phyloP scores from a whole-genome alignment of 1,140 invertebrate species.

The Stenopsyche tienmushanensis region DNA sequence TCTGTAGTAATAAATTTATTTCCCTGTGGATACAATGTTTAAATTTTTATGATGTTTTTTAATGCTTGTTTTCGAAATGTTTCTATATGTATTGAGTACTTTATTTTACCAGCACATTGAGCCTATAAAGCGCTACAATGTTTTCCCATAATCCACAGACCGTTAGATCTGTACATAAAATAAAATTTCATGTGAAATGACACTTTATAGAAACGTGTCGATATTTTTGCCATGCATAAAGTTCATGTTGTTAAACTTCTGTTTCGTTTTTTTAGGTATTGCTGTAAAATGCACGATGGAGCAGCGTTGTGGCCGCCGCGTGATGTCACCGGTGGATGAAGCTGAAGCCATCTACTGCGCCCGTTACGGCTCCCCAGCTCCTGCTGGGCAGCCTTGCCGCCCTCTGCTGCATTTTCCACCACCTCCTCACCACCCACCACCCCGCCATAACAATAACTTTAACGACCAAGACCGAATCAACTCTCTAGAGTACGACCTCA shows the following conservation, averaged over 20 bases:
- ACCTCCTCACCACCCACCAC: slow-evolving; percentile 37
- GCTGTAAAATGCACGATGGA: slow-evolving; percentile 40
- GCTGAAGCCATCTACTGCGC: slow-evolving; percentile 38
- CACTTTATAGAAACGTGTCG: neutral
- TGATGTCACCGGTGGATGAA: slow-evolving; percentile 41
- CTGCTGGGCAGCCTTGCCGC: slow-evolving; percentile 21
- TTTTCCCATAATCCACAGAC: too few relatives aligned
- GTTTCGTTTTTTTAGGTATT: slow-evolving; percentile 32
- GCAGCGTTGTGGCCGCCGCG: slow-evolving; percentile 40
- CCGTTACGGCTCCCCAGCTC: slow-evolving; percentile 27
- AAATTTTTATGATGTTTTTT: too few relatives aligned
- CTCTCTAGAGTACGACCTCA: slow-evolving; percentile 31
- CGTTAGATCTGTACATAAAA: too few relatives aligned
- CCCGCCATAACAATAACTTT: slow-evolving; percentile 24
- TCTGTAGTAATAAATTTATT: too few relatives aligned
- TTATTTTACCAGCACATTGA: too few relatives aligned
- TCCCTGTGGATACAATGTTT: too few relatives aligned
- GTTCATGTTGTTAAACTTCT: too few relatives aligned
- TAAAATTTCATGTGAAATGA: neutral
- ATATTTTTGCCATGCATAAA: neutral
- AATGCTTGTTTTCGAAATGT: too few relatives aligned
- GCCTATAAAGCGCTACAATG: too few relatives aligned
- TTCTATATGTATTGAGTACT: too few relatives aligned
- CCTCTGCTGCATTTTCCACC: slow-evolving; percentile 38
- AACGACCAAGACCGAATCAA: slow-evolving; percentile 33